A percentile compares a stretch with the other conserved stretches of the same genome.
Evolutionary conservation across 2,888 invertebrate species (phyloP).

Genomic region (Hypercompe scribonia): DNA sequence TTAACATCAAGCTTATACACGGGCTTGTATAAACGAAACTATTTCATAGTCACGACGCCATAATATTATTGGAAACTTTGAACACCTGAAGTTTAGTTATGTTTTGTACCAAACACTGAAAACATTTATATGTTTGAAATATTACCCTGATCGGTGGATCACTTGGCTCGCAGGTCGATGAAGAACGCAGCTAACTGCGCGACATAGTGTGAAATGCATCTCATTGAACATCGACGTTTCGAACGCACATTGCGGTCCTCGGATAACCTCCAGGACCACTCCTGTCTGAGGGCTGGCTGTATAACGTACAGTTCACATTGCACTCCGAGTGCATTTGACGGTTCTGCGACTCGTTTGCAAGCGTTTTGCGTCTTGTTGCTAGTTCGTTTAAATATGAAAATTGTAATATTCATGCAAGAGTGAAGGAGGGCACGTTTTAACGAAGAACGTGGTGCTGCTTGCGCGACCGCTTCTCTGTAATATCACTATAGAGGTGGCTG

Average conservation of each 20-base stretch:
- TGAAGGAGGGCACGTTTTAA: conserved; percentile 4
- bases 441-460: too few relatives aligned
- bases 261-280: too few relatives aligned
- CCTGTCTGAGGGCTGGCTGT: conserved; percentile 80
- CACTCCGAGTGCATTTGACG: conserved; percentile 24
- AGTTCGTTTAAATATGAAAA: conserved; percentile 43
- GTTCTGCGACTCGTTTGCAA: too few relatives aligned
- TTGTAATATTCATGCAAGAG: neutral
- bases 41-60: too few relatives aligned
- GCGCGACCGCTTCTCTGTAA: too few relatives aligned
- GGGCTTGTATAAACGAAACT: too few relatives aligned
- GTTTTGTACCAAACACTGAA: too few relatives aligned
- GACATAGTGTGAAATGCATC: conserved; percentile 80
- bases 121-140: conserved; percentile 22
- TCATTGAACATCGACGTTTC: conserved; percentile 85
- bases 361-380: conserved; percentile 6
- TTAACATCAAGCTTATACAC: too few relatives aligned
- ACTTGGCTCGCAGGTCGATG: too few relatives aligned
- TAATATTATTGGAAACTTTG: too few relatives aligned
- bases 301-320: conserved; percentile 47
- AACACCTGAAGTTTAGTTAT: too few relatives aligned
- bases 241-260: conserved; percentile 88
- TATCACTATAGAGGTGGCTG: too few relatives aligned
- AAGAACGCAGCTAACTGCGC: conserved; percentile 85
- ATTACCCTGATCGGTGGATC: conserved; percentile 85